These are phyloP conservation scores for Charaxes varanes DNA, from an alignment of 1,140 invertebrate genomes.

Conservation along the genomic window DNA sequence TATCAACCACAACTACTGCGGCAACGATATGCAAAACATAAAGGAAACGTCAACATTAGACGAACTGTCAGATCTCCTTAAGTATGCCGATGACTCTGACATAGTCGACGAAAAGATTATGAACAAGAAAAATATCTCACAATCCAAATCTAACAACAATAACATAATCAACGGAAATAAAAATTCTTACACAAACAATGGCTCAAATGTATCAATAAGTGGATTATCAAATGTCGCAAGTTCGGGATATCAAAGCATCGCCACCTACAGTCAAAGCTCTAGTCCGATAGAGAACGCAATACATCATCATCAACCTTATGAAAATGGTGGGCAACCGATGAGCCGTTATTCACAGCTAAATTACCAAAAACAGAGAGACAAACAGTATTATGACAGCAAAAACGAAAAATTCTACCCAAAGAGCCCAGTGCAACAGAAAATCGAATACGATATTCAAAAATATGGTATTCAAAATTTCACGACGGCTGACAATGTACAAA, in stretches of 20 bases:
- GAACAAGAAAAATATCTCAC: slow-evolving; percentile 65
- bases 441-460: slow-evolving; percentile 71
- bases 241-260: slow-evolving; percentile 93
- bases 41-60: slow-evolving; percentile 78
- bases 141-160: slow-evolving; percentile 56
- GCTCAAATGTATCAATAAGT: slow-evolving; percentile 85
- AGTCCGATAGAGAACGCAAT: slow-evolving; percentile 87
- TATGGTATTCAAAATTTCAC: slow-evolving; percentile 74
- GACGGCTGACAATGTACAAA: slow-evolving; percentile 67
- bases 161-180: slow-evolving; percentile 63
- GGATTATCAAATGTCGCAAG: slow-evolving; percentile 88
- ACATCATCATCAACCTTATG: slow-evolving; percentile 55
- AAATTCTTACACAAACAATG: slow-evolving; percentile 75
- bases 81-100: slow-evolving; percentile 79
- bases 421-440: slow-evolving; percentile 71
- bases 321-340: slow-evolving; percentile 63
- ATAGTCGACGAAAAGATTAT: slow-evolving; percentile 70
- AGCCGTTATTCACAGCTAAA: slow-evolving; percentile 67
- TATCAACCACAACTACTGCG: slow-evolving; percentile 61
- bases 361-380: slow-evolving; percentile 68
- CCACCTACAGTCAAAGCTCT: slow-evolving; percentile 91
- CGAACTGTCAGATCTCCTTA: slow-evolving; percentile 82
- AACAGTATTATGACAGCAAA: slow-evolving; percentile 66
- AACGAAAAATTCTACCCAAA: slow-evolving; percentile 70
- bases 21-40: slow-evolving; percentile 61